Conservation (phyloP, 2,797 vertebrate species). For the Phoeniculus purpureus region DNA sequence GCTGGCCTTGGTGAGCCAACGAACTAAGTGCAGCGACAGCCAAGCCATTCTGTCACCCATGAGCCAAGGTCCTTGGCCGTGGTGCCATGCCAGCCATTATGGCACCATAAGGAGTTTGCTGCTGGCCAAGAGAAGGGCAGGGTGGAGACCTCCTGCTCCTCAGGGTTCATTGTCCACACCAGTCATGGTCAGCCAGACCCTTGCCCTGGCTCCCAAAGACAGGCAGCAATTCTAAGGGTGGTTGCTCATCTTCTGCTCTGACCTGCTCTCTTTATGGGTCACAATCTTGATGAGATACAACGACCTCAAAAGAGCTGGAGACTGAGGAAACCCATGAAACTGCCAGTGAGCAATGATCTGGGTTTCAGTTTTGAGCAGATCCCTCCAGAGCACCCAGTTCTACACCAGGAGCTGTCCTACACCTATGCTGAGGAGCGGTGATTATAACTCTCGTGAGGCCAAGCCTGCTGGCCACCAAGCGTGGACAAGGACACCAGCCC, state of each 20-base stretch:
- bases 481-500: background rate
- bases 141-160: background rate
- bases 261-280: background rate
- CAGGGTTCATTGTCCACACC: background rate
- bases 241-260: background rate
- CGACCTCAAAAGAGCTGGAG: background rate
- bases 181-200: background rate
- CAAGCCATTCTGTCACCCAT: background rate
- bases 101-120: background rate
- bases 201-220: accelerated
- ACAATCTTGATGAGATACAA: background rate
- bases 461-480: background rate
- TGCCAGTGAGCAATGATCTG: background rate
- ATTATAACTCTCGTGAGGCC: background rate
- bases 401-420: background rate
- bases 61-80: background rate
- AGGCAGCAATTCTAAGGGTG: background rate
- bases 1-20: background rate
- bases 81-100: background rate
- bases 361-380: background rate
- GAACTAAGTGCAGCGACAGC: background rate
- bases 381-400: background rate
- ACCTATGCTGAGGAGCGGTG: background rate
- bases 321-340: background rate
- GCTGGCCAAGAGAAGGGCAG: background rate